Evolutionary conservation across 92 coral and sea anemone species (phyloP), one percentile per base, ranked within the genome.

Genomic region (Bergia sp.): DNA sequence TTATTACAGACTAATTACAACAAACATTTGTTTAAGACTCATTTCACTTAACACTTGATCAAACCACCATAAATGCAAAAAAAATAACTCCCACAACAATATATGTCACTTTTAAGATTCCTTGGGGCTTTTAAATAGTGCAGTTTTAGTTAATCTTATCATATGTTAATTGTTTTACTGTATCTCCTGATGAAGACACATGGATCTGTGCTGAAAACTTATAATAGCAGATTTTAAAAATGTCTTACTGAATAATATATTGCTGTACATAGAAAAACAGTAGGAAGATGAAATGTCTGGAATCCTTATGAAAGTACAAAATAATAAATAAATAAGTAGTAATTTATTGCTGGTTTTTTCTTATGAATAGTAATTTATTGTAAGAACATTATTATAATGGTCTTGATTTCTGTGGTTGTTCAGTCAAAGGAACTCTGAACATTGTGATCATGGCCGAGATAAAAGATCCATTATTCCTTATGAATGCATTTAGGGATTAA

Each of bases 391-490:
- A 67, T 67, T 67, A 67, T 67, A 67, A 67, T 67, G 73, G 73
- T 67, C 73, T 67, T 67, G 73, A 67, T 67, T 67, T 67, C 73
- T 67, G 73, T 67, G 73, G 73, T 67, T 67, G 73, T 67, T 67
- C 73, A 67, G 73, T 67, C 73, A 67, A 67, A 67, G 73, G 73
- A 67, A 67, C 73, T 67, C 73, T 67, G 73, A 67, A 67, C 73
- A 67, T 67, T 67, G 73, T 67, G 73, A 67, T 29, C 73, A 67
- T 67, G 73, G 73, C 73, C 20, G 73, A 67, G 73, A 67, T 67
- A 67, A 67, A 67, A 67, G 73, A 67, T 67, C 73, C 73, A 67
- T 67, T 67, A 67, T 67, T 67, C 73, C 73, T 67, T 36, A 67
- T 29, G 29, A 29, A 29, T 67, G 73, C 73, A 67, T 67, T 67